Base-by-base conservation (phyloP, 2,888 invertebrate species). In the Marasmarcha lunaedactyla region DNA sequence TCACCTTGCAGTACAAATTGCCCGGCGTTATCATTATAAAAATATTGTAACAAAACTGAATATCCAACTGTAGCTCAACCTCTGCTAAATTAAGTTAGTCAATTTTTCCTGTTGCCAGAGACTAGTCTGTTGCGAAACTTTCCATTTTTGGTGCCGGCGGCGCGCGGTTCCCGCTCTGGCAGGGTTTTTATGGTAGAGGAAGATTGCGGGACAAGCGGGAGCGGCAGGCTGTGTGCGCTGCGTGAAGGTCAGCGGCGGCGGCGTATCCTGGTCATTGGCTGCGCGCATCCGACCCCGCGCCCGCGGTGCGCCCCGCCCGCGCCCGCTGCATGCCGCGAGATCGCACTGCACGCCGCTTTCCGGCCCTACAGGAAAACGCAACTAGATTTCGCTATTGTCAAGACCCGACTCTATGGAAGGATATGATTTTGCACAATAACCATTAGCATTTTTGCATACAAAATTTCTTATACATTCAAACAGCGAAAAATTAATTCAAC, bases 261-360 rank as follows among this genome's bases (percentile, higher is more conserved):
- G 77, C 78, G 78, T 79, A 79, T 81, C 79, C 79, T 81, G 79
- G 79, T 79, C 79, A 79, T 74, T 78, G 79, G 20, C 61, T 77
- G 71, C 74, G 55, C 51, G 63, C 67, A 61, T 58, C 69, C 68
- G 64, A 60, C 51, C 57, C 4, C 20, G 20, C 20, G 50, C 55
- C 54, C 44, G 52, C 53, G n/a, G n/a, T n/a, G 48, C 49, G 44
- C 55, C 41, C 49, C 52, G 51, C 42, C 44, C 44, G 45, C 48
- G 34, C 3, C 7, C 11, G n/a, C n/a, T n/a, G 20, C 20, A 20
- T 7, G n/a, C 7, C 20, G 20, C 20, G 20, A n/a, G n/a, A 20
- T 20, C 20, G 56, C 58, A 52, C 4, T 20, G 20, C 20, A 20
- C 4, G 4, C 51, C 63, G 63, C 68, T 67, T 73, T 76, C 76